Evolutionary conservation across 2,113 vertebrate species (phyloP).

Genomic region (Dicaeum eximium): DNA sequence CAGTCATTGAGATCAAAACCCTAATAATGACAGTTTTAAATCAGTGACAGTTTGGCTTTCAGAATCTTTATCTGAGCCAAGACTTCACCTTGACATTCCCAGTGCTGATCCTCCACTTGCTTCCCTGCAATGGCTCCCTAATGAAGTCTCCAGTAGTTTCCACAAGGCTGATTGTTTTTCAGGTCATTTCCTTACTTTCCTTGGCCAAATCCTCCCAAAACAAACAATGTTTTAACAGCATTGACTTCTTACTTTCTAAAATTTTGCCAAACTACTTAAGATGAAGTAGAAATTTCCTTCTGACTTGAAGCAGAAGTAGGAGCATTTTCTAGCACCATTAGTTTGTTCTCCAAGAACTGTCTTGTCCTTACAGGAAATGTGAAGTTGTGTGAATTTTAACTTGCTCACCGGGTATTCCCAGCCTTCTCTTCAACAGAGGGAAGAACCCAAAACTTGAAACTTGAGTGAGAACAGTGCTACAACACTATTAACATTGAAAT

Average conservation of each 20-base stretch:
- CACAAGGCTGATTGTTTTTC: not conserved
- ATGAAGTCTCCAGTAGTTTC: conserved; percentile 4
- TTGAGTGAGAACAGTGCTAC: not conserved
- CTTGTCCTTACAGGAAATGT: not conserved
- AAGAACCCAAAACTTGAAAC: not conserved
- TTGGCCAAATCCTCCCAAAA: conserved; percentile 1
- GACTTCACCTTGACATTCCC: not conserved
- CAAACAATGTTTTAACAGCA: not conserved
- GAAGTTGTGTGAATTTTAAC: not conserved
- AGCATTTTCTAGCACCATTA: not conserved
- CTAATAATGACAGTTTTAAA: not conserved
- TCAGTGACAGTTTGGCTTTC: not conserved
- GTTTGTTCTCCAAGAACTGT: not conserved
- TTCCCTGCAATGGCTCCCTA: not conserved
- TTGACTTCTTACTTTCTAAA: not conserved
- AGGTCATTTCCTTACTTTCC: not conserved
- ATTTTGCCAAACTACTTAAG: not conserved
- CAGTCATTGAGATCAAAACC: not conserved
- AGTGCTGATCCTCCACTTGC: not conserved
- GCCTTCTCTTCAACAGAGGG: not conserved
- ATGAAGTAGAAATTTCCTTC: not conserved
- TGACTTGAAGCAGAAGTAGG: not conserved
- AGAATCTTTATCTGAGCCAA: not conserved
- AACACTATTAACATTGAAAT: not conserved
- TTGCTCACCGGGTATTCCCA: not conserved